These are phyloP conservation scores for Eristalinus sepulchralis DNA, from an alignment of 2,888 invertebrate species.

Conservation along the genomic window DNA sequence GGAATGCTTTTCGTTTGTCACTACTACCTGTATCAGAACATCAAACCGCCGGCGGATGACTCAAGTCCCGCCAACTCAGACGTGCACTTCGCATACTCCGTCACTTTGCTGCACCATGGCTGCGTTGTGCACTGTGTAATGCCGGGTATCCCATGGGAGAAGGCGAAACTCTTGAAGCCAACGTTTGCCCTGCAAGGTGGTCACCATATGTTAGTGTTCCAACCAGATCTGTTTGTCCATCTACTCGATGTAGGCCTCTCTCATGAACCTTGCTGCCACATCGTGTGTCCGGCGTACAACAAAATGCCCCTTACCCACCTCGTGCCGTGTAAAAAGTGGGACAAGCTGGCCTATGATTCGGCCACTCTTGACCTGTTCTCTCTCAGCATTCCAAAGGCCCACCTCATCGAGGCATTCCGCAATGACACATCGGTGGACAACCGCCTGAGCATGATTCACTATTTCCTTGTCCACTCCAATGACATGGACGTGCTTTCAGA, in stretches of 20 bases:
- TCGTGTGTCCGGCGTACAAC: slow-evolving; percentile 85
- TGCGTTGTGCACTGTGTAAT: slow-evolving; percentile 91
- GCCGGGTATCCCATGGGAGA: slow-evolving; percentile 90
- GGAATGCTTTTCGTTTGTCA: slow-evolving; percentile 91
- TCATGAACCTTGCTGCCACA: slow-evolving; percentile 92
- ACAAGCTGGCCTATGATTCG: slow-evolving; percentile 82
- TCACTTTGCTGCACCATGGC: slow-evolving; percentile 91
- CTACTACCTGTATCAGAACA: slow-evolving; percentile 90
- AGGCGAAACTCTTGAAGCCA: slow-evolving; percentile 88
- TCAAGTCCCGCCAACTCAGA: slow-evolving; percentile 73
- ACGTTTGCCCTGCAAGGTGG: slow-evolving; percentile 89
- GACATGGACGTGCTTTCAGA: slow-evolving; percentile 89
- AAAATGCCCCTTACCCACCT: slow-evolving; percentile 82
- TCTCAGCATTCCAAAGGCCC: slow-evolving; percentile 85
- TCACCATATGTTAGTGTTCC: slow-evolving; percentile 90
- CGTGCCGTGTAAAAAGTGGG: slow-evolving; percentile 83
- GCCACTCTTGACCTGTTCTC: slow-evolving; percentile 88
- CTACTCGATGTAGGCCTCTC: slow-evolving; percentile 90
- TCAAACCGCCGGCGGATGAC: slow-evolving; percentile 81
- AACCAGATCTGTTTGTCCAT: slow-evolving; percentile 92
- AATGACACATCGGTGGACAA: slow-evolving; percentile 86
- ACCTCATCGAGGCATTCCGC: slow-evolving; percentile 86
- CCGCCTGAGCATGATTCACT: slow-evolving; percentile 90
- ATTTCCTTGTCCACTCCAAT: slow-evolving; percentile 89
- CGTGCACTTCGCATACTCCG: slow-evolving; percentile 92